These are phyloP conservation scores for Murina feae DNA, from an alignment of 2,113 vertebrate genomes.

Conservation along the genomic window DNA sequence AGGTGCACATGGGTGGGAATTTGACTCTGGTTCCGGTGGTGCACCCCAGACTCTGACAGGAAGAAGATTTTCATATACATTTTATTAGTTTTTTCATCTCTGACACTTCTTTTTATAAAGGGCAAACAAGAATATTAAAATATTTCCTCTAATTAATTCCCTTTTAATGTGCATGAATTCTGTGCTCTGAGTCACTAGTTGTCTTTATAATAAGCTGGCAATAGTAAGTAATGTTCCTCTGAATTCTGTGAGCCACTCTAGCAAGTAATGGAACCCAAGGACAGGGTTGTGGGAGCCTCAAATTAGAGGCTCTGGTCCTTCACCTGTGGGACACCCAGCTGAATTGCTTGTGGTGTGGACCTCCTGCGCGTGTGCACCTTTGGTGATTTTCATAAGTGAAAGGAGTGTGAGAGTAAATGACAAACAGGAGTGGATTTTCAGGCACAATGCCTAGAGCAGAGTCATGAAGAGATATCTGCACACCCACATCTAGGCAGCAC, in stretches of 20 bases:
- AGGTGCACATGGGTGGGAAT: too few relatives aligned
- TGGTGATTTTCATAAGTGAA: not conserved
- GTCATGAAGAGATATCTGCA: not conserved
- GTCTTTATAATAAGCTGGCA: not conserved
- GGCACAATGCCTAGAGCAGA: not conserved
- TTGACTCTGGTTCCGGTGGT: too few relatives aligned
- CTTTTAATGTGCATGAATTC: too few relatives aligned
- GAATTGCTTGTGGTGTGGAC: not conserved
- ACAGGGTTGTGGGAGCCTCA: not conserved
- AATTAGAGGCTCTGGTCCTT: not conserved
- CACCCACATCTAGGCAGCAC: not conserved
- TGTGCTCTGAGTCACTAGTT: too few relatives aligned
- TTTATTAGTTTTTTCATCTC: too few relatives aligned
- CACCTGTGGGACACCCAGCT: not conserved
- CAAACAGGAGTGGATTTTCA: not conserved
- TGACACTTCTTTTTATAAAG: too few relatives aligned
- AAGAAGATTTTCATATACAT: too few relatives aligned
- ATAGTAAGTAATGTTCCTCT: not conserved
- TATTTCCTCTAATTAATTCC: too few relatives aligned
- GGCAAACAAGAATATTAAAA: too few relatives aligned
- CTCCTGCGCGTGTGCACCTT: accelerated
- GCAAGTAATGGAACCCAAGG: not conserved
- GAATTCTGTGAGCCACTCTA: not conserved
- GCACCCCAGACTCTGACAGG: too few relatives aligned
- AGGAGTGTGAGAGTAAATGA: not conserved